These are phyloP conservation scores for Torymus aiolomorphi DNA, from an alignment of 2,888 invertebrate species.

Conservation along the genomic window DNA sequence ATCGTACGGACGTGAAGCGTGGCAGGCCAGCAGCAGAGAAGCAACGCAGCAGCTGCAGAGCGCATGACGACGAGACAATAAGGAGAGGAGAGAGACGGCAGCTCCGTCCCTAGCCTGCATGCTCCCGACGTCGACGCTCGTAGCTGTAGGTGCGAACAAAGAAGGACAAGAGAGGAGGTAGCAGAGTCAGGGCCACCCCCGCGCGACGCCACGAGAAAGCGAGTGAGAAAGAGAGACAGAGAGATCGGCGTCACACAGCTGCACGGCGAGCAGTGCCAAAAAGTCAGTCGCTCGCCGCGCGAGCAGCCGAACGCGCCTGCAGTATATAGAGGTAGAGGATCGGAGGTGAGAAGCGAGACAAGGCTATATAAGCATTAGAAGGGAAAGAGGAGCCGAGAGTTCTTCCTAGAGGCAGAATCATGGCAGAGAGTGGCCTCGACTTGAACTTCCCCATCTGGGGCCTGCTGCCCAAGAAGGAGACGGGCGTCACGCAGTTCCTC, in stretches of 20 bases:
- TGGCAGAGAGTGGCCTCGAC: slow-evolving; percentile 65
- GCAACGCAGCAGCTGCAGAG: too few species aligned
- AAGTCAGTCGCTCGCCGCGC: neutral
- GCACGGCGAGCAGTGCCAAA: neutral
- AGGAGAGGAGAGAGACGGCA: too few species aligned
- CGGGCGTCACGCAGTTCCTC: slow-evolving; percentile 90
- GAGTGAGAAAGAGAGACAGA: neutral
- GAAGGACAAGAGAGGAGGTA: neutral
- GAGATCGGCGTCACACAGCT: neutral
- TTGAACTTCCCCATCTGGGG: slow-evolving; percentile 88
- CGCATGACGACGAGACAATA: too few species aligned
- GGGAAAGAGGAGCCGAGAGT: too few species aligned
- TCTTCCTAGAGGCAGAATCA: slow-evolving; percentile 2
- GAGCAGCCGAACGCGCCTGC: neutral
- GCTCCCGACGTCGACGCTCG: neutral
- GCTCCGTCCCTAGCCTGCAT: slow-evolving; percentile 23
- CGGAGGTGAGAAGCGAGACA: neutral
- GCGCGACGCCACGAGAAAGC: neutral
- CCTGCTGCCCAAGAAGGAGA: slow-evolving; percentile 95
- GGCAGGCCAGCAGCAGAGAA: too few species aligned
- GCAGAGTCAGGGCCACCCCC: neutral
- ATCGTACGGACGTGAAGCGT: neutral
- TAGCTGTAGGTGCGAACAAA: neutral
- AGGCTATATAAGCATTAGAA: too few species aligned
- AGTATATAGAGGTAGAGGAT: neutral